Percentiles rank a stretch among this genome's conserved stretches.
Conservation (phyloP, 2,113 vertebrate species). For the Microtus pennsylvanicus region DNA sequence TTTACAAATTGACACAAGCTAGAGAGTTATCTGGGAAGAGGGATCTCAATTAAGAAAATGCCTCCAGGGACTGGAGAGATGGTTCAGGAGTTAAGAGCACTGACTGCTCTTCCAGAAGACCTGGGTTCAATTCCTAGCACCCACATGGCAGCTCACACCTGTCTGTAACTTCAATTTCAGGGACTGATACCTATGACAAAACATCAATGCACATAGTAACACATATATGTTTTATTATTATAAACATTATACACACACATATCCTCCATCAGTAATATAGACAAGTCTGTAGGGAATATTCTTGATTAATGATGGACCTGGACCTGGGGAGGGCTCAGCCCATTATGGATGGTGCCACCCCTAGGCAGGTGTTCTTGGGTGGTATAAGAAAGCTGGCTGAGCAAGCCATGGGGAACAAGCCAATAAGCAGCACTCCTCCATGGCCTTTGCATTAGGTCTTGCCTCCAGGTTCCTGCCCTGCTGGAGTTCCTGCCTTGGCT, state of each 20-base stretch:
- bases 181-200: too few relatives aligned
- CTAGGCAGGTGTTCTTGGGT: not conserved
- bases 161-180: too few relatives aligned
- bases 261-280: not conserved
- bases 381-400: not conserved
- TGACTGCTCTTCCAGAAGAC: too few relatives aligned
- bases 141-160: too few relatives aligned
- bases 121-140: too few relatives aligned
- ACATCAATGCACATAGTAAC: too few relatives aligned
- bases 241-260: too few relatives aligned
- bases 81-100: too few relatives aligned
- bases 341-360: not conserved
- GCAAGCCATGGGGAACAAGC: not conserved
- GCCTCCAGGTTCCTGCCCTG: not conserved
- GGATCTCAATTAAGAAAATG: not conserved
- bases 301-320: not conserved
- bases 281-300: not conserved
- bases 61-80: too few relatives aligned
- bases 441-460: not conserved
- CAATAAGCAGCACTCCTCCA: not conserved
- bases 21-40: not conserved
- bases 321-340: not conserved
- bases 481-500: not conserved
- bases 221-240: too few relatives aligned
- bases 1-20: not conserved